Evolutionary conservation across 2,888 invertebrate species (phyloP).

Genomic region (Rhorus exstirpatorius): DNA sequence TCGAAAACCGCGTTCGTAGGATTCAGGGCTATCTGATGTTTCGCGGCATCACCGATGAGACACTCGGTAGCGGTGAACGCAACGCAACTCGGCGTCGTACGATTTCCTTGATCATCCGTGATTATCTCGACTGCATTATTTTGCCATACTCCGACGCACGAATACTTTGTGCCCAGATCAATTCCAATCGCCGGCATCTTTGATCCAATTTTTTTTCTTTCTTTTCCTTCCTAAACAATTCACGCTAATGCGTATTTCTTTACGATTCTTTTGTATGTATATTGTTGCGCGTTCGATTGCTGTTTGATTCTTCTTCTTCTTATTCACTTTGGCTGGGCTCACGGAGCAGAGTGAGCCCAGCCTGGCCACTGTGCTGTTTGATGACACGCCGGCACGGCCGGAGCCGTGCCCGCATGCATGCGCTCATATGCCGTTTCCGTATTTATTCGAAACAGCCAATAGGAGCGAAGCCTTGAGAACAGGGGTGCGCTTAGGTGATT

Average conservation of each 20-base stretch:
- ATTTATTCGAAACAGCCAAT: conserved; percentile 65
- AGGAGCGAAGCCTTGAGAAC: conserved; percentile 10
- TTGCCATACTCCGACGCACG: conserved; percentile 95
- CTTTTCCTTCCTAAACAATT: too few species aligned
- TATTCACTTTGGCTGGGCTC: neutral
- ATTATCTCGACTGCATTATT: conserved; percentile 94
- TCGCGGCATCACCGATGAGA: conserved; percentile 94
- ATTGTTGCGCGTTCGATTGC: conserved; percentile 16
- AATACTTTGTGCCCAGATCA: conserved; percentile 95
- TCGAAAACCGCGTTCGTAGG: conserved; percentile 94
- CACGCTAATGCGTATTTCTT: conserved; percentile 17
- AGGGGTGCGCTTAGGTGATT: too few species aligned
- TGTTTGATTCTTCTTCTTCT: conserved; percentile 66
- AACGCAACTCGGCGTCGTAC: conserved; percentile 95
- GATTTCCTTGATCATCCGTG: conserved; percentile 95
- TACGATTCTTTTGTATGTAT: neutral
- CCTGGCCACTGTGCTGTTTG: too few species aligned
- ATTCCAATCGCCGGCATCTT: conserved; percentile 90
- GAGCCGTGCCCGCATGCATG: too few species aligned
- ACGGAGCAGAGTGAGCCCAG: too few species aligned
- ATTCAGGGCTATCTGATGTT: conserved; percentile 95
- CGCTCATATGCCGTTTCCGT: too few species aligned
- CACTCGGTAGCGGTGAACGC: conserved; percentile 95
- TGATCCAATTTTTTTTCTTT: conserved; percentile 68
- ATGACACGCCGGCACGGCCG: too few species aligned